phyloP scores from a whole-genome alignment of 2,888 invertebrate genomes.

The Eupithecia dodoneata region DNA sequence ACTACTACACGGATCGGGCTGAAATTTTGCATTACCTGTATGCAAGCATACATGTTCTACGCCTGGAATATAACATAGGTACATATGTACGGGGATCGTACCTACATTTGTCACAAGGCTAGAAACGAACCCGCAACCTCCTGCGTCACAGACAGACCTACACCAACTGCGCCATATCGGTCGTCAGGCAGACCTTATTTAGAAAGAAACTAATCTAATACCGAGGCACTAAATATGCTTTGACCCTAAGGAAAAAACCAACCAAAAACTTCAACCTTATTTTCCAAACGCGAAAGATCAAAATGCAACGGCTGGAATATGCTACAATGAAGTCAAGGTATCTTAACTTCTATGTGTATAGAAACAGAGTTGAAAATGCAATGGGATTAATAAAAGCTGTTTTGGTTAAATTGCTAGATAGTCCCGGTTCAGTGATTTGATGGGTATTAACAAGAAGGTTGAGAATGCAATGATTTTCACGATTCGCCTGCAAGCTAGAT shows the following conservation, averaged over 20 bases:
- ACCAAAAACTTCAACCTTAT: neutral
- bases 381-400: neutral
- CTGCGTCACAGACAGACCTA: no score
- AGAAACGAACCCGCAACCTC: no score
- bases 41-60: no score
- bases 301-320: neutral
- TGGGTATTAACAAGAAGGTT: slow-evolving; percentile 18
- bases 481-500: neutral
- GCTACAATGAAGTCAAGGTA: neutral
- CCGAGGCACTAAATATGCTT: neutral
- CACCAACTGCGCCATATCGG: neutral
- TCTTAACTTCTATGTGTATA: neutral
- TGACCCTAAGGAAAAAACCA: neutral
- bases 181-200: no score
- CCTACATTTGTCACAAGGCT: no score
- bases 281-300: neutral
- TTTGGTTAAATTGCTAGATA: slow-evolving; percentile 1
- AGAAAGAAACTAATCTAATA: neutral
- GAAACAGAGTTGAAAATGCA: neutral
- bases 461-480: slow-evolving; percentile 15
- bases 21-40: no score
- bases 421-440: slow-evolving; percentile 6
- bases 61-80: no score
- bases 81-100: no score
- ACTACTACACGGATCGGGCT: no score